phyloP scores from a whole-genome alignment of 2,113 vertebrate species.

The Miniopterus natalensis region DNA sequence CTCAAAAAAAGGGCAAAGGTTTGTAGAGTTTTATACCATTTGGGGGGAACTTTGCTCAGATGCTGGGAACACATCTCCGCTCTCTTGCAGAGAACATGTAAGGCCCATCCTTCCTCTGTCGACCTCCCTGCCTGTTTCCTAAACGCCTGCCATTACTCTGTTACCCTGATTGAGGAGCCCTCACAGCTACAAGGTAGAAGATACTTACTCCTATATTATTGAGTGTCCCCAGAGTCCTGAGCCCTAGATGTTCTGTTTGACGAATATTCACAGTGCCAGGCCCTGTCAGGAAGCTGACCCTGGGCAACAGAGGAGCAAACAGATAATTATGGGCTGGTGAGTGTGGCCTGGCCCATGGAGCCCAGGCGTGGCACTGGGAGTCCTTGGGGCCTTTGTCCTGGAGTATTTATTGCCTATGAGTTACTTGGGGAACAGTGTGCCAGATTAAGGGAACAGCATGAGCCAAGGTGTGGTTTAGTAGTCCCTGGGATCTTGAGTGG shows the following conservation, averaged over 20 bases:
- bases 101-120: too few relatives aligned
- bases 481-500: not conserved
- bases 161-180: fast-evolving
- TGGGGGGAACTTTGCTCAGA: too few relatives aligned
- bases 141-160: not conserved
- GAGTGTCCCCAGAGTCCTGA: not conserved
- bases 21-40: not conserved
- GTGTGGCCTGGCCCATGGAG: fast-evolving
- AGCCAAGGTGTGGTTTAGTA: not conserved
- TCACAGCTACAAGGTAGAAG: not conserved
- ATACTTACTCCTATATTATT: not conserved
- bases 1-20: not conserved
- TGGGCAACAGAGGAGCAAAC: not conserved
- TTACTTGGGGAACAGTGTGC: not conserved
- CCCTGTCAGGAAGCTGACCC: not conserved
- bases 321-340: not conserved
- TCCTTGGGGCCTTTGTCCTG: not conserved
- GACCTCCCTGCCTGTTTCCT: not conserved
- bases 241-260: too few relatives aligned
- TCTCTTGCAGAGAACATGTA: not conserved
- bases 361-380: not conserved
- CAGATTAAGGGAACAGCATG: not conserved
- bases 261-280: not conserved
- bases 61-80: not conserved
- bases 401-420: too few relatives aligned